Base-by-base conservation (phyloP, 2,888 invertebrate genomes). In the Calameuta pallipes region DNA sequence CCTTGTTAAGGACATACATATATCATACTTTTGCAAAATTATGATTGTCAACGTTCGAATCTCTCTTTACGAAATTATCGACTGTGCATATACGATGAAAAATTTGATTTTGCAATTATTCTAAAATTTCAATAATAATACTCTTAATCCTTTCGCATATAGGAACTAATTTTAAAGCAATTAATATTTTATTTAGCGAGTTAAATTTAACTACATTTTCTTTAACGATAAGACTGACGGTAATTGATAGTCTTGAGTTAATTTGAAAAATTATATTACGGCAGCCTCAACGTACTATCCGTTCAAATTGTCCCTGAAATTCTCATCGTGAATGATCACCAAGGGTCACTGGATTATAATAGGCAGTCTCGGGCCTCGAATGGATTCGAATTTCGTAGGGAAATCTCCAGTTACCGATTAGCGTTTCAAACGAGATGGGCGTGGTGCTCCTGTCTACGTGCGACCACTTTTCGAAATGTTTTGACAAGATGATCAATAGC, bases 371-470 rank as follows among this genome's bases (percentile, higher is more conserved):
- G 36, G 23, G 74, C 56, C 56, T 56, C 23, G 6, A 56, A 74
- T 34, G 75, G 82, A 80, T 77, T 84, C 84, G 34, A 80, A 82
- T 84, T 84, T 82, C 84, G 73, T 78, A 73, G 69, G 74, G 35
- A 77, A 70, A 85, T 89, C 87, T 91, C 90, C 77, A 79, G 84
- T 91, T 91, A 89, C 90, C 88, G 89, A 90, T 90, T 89, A 90
- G 87, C 88, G 88, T 83, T 85, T 83, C 80, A 79, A 79, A 78
- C 79, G 81, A 81, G 84, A 78, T 80, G 37, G 75, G 69, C 70
- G 73, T 75, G 35, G 69, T 75, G 35, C 69, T 35, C 75, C 30
- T 31, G 73, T 36, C 80, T 76, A 78, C 75, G 73, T 35, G 30
- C 41, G 69, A 82, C 79, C 82, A 81, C 80, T 81, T 82, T 78